Evolutionary conservation across 2,888 invertebrate genomes (phyloP).

Genomic region (Thecophora atra): DNA sequence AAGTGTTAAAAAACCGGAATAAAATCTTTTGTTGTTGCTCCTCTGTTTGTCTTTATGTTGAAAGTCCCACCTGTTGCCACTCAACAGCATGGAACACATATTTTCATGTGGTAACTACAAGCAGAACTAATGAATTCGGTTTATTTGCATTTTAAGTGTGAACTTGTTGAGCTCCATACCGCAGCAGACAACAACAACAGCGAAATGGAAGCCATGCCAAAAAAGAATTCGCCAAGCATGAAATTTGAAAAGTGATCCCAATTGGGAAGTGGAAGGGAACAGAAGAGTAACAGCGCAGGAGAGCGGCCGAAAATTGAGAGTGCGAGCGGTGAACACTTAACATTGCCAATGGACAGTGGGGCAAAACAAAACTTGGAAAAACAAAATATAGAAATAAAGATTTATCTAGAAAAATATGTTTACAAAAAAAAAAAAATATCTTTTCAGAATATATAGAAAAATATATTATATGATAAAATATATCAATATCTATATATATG

Average conservation of each 20-base stretch:
- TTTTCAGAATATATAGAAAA: too few species aligned
- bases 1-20: constrained; percentile 9
- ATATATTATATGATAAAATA: too few species aligned
- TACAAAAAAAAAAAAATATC: too few species aligned
- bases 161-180: constrained; percentile 19
- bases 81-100: not conserved
- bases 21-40: not conserved
- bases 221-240: constrained; percentile 10
- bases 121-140: constrained; percentile 22
- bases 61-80: constrained; percentile 16
- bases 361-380: not conserved
- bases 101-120: not conserved
- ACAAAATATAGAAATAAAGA: too few species aligned
- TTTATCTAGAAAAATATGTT: too few species aligned
- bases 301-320: constrained; percentile 10
- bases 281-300: not conserved
- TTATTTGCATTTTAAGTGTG: constrained; percentile 26
- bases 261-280: not conserved
- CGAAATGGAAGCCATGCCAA: constrained; percentile 3
- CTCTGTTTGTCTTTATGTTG: not conserved
- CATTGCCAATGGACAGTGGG: constrained; percentile 31
- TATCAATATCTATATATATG: too few species aligned
- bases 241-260: constrained; percentile 19
- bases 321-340: constrained; percentile 24
- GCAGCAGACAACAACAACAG: not conserved